Conservation (phyloP, 2,113 vertebrate genomes). For the Zingel zingel region DNA sequence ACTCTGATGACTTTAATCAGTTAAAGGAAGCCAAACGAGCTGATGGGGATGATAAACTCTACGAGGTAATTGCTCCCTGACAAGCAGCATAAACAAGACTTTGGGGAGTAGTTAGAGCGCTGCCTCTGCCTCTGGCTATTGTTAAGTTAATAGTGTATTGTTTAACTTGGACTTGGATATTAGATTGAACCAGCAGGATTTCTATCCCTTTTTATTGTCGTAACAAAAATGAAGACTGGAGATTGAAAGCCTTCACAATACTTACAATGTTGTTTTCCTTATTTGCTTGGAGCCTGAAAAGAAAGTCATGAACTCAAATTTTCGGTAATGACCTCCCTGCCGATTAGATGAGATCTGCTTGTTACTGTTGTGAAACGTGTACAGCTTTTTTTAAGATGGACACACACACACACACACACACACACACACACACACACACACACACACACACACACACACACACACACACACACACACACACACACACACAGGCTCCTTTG, state of each 20-base stretch:
- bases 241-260: background rate
- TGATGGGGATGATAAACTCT: slow-evolving; percentile 65
- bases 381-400: slow-evolving; percentile 24
- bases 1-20: slow-evolving; percentile 63
- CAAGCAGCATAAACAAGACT: slow-evolving; percentile 67
- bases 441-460: slow-evolving; percentile 10
- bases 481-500: slow-evolving; percentile 27
- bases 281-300: slow-evolving; percentile 16
- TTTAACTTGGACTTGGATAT: slow-evolving; percentile 50
- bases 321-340: slow-evolving; percentile 37
- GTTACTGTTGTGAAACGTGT: slow-evolving; percentile 17
- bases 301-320: slow-evolving; percentile 36
- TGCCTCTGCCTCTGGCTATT: slow-evolving; percentile 61
- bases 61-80: slow-evolving; percentile 62
- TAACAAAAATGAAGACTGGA: background rate
- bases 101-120: slow-evolving; percentile 64
- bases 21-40: slow-evolving; percentile 60
- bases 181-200: slow-evolving; percentile 24
- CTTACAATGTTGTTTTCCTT: slow-evolving; percentile 32
- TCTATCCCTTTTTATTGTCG: background rate
- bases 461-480: slow-evolving; percentile 19
- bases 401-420: slow-evolving; percentile 15
- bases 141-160: slow-evolving; percentile 54
- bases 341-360: slow-evolving; percentile 40
- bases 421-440: background rate